Base-by-base conservation (phyloP, 2,888 invertebrate species). In the Phrixothrix hirtus region DNA sequence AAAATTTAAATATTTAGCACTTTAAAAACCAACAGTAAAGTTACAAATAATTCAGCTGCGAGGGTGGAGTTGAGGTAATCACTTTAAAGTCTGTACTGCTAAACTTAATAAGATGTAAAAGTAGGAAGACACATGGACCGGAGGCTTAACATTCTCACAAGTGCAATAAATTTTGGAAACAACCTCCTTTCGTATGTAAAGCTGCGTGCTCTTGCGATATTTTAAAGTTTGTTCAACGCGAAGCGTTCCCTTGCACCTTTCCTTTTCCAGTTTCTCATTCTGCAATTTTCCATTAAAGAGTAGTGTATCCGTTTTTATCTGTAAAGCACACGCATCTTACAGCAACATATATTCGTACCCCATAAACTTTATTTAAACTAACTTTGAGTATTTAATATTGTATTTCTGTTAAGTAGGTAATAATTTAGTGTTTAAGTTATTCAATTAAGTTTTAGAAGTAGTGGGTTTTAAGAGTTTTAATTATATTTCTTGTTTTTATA, bases 121-220 rank as follows among this genome's bases (percentile, higher is more conserved):
- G 61, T 61, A 58, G 57, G 57, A 62, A 62, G 66, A 65, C 64
- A 65, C 63, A 61, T 60, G 58, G 60, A 55, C 55, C 36, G 31
- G 45, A 55, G 59, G 60, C 64, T 66, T 63, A 66, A 63, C 65
- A 64, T 63, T 58, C 59, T 60, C 60, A 54, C 62, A 41, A 60
- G 55, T 59, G 59, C 60, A 62, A 69, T 69, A 69, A 70, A 70
- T 69, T 67, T 60, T 55, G 43, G 48, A 57, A 64, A 61, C 64
- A 58, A 62, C 67, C 65, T 64, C 66, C 66, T 62, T 66, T 67
- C 62, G 66, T 66, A 68, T 68, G 68, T 68, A 67, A 68, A 67
- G 67, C 63, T 67, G 66, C 66, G 65, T 64, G 61, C 60, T 61
- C 50, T 60, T 47, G 61, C 57, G 57, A 66, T 67, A 67, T 68